A percentile compares a stretch with the other conserved stretches of the same genome.
phyloP scores from a whole-genome alignment of 2,113 vertebrate species.

The Clupea harengus region DNA sequence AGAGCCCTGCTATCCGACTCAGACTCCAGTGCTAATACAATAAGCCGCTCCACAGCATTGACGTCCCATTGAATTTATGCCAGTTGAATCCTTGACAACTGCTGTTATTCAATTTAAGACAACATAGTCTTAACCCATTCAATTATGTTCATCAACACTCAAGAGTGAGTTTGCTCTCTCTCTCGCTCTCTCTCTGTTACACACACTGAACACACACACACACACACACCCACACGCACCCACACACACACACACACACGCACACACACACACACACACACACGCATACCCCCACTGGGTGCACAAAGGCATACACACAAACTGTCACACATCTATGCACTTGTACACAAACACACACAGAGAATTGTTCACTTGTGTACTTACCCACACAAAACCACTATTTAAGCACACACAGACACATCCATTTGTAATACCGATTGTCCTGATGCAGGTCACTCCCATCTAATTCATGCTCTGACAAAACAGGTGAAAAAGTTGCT shows the following conservation, averaged over 20 bases:
- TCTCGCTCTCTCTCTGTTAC: conserved; percentile 17
- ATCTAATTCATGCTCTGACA: not conserved
- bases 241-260: conserved; percentile 17
- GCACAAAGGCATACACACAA: no score
- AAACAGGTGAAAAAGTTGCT: not conserved
- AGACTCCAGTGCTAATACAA: not conserved
- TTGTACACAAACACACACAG: no score
- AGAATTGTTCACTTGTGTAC: no score
- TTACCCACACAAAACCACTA: no score
- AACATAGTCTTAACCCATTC: conserved; percentile 13
- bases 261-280: not conserved
- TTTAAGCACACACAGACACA: not conserved
- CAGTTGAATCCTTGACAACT: not conserved
- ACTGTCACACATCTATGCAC: no score
- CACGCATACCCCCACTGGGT: no score
- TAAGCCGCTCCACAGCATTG: conserved; percentile 1
- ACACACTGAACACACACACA: not conserved
- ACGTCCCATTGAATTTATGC: conserved; percentile 5
- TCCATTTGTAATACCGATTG: not conserved
- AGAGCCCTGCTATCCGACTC: not conserved
- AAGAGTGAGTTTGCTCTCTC: conserved; percentile 9
- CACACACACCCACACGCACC: conserved; percentile 9
- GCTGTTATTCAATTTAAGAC: conserved; percentile 12
- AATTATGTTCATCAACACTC: not conserved
- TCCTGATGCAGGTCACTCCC: not conserved